Percentiles rank a stretch among this genome's conserved stretches.
Conservation (phyloP, 64 coral and sea anemone species). For the Astreopora myriophthalma region DNA sequence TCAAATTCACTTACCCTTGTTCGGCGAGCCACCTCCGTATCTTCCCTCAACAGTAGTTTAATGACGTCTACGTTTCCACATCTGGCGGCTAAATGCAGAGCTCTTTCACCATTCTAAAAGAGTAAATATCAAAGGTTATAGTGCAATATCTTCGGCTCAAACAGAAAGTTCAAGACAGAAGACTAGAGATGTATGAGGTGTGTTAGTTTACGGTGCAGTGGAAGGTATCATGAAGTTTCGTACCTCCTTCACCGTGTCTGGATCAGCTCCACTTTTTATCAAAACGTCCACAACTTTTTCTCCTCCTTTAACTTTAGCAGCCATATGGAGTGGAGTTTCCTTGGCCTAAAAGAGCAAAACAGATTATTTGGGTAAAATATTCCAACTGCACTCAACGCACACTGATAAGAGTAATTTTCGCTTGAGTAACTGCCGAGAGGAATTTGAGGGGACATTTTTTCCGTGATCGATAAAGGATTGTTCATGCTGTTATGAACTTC, state of each 20-base stretch:
- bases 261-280: constrained; percentile 80
- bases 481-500: too few species aligned
- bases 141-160: not conserved
- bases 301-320: constrained; percentile 70
- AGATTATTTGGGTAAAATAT: not conserved
- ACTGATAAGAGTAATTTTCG: too few species aligned
- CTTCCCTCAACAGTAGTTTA: constrained; percentile 80
- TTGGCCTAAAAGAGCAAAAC: constrained; percentile 34
- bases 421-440: too few species aligned
- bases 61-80: constrained; percentile 84
- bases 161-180: not conserved
- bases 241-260: constrained; percentile 75
- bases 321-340: constrained; percentile 89
- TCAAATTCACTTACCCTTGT: constrained; percentile 49
- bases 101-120: constrained; percentile 88
- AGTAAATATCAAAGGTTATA: not conserved
- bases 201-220: too few species aligned
- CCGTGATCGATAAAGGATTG: too few species aligned
- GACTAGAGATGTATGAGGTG: too few species aligned
- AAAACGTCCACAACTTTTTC: constrained; percentile 88
- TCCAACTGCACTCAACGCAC: not conserved
- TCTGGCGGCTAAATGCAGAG: constrained; percentile 89
- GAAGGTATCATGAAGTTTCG: not conserved
- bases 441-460: too few species aligned
- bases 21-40: constrained; percentile 73